phyloP scores from a whole-genome alignment of 1,140 invertebrate genomes.

The Batillaria attramentaria region DNA sequence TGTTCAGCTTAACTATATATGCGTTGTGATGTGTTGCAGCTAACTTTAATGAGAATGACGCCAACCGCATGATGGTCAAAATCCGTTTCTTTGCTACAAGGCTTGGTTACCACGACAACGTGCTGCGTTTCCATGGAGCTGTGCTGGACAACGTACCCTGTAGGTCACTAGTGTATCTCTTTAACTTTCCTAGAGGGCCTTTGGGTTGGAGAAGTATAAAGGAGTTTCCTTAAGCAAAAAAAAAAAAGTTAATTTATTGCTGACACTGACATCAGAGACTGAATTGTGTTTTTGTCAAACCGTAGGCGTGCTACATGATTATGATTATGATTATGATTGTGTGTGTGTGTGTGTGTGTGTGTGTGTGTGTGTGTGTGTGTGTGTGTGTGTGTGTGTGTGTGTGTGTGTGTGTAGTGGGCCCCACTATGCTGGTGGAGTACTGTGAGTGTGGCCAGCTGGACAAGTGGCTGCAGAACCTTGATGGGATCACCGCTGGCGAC shows the following conservation, averaged over 20 bases:
- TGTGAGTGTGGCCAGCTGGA: conserved; percentile 48
- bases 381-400: background rate
- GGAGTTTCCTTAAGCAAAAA: no score
- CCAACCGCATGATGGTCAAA: conserved; percentile 52
- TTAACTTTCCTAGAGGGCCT: no score
- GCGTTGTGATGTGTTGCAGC: no score
- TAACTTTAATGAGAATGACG: conserved; percentile 36
- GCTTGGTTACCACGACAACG: conserved; percentile 47
- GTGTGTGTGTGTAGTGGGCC: conserved; percentile 40
- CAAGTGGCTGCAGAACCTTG: conserved; percentile 41
- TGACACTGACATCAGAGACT: no score
- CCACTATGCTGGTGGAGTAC: conserved; percentile 48
- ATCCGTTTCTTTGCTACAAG: conserved; percentile 49
- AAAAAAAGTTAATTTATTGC: no score
- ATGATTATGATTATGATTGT: background rate
- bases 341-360: background rate
- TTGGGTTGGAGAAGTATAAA: no score
- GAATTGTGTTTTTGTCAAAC: no score
- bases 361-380: background rate
- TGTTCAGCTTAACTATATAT: no score
- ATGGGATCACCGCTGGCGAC: conserved; percentile 29
- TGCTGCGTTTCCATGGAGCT: conserved; percentile 49
- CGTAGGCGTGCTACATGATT: no score
- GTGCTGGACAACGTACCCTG: conserved; percentile 38
- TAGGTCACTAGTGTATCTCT: no score